phyloP scores from a whole-genome alignment of 2,797 vertebrate species.

The Acanthornis magna region DNA sequence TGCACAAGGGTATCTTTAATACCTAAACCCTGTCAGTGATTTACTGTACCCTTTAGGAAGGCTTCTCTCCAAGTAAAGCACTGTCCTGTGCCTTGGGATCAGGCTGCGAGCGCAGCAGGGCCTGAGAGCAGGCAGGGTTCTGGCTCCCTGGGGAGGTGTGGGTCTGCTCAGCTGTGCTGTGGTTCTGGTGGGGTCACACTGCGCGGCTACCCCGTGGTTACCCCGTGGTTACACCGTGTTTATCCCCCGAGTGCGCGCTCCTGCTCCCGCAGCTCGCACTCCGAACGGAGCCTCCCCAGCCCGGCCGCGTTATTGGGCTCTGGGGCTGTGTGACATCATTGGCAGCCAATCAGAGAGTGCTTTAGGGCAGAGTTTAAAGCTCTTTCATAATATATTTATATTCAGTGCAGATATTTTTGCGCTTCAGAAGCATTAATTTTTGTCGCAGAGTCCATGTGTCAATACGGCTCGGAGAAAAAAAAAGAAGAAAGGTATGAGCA shows the following conservation, averaged over 20 bases:
- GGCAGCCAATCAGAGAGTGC: background rate
- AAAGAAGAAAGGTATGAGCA: background rate
- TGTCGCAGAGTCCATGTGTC: background rate
- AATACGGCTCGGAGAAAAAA: background rate
- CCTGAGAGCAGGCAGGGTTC: background rate
- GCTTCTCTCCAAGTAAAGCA: background rate
- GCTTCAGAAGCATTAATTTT: background rate
- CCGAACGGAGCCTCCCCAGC: background rate
- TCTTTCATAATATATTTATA: slow-evolving; percentile 48
- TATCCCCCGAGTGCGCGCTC: background rate
- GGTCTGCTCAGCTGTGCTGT: fast-evolving
- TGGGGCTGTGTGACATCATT: slow-evolving; percentile 2
- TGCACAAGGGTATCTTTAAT: background rate
- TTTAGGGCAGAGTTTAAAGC: background rate
- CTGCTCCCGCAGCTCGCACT: background rate
- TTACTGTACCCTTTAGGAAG: background rate
- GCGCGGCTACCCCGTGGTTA: background rate
- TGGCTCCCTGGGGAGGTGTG: background rate
- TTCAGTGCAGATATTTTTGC: slow-evolving; percentile 48
- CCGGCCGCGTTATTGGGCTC: background rate
- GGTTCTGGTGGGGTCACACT: background rate
- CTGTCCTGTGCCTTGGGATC: background rate
- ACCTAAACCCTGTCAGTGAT: background rate
- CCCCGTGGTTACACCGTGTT: background rate
- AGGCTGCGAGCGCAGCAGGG: background rate